These are phyloP conservation scores for Drosophila glabriapex DNA, from an alignment of 2,888 invertebrate genomes.

Conservation along the genomic window DNA sequence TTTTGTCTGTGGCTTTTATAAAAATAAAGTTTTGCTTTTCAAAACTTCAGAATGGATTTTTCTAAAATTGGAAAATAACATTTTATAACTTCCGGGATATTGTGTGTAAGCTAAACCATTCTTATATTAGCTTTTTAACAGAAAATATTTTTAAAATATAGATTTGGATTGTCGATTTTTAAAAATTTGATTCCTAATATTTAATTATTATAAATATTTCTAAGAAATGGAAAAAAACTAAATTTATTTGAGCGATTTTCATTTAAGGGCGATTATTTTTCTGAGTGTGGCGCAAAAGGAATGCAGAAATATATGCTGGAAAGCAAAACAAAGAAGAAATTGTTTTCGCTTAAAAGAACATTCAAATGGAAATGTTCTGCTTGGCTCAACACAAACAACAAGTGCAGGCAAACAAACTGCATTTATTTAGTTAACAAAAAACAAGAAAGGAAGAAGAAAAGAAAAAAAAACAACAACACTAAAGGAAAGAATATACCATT, in stretches of 20 bases:
- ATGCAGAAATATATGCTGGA: slow-evolving; percentile 46
- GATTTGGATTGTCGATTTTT: not conserved
- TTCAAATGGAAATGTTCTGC: slow-evolving; percentile 82
- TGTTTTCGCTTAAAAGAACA: slow-evolving; percentile 82
- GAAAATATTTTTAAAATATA: not conserved
- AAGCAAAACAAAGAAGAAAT: slow-evolving; percentile 82
- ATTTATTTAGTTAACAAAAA: slow-evolving; percentile 75
- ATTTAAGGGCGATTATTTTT: not conserved
- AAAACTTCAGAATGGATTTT: not conserved
- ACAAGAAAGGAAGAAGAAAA: slow-evolving; percentile 15
- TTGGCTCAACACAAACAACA: slow-evolving; percentile 81
- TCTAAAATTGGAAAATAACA: not conserved
- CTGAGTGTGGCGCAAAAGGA: slow-evolving; percentile 32
- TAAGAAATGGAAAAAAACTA: not conserved
- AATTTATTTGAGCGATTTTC: not conserved
- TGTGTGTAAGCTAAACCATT: not conserved
- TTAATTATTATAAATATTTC: too few relatives aligned
- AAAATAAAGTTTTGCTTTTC: not conserved
- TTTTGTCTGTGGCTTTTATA: not conserved
- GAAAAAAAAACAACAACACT: slow-evolving; percentile 41
- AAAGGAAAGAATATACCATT: slow-evolving; percentile 65
- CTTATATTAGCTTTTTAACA: too few relatives aligned
- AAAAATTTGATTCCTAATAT: not conserved
- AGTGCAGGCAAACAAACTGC: slow-evolving; percentile 78
- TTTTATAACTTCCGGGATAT: not conserved